Evolutionary conservation across 1,140 invertebrate genomes (phyloP).

Genomic region (Eulimnadia texana): DNA sequence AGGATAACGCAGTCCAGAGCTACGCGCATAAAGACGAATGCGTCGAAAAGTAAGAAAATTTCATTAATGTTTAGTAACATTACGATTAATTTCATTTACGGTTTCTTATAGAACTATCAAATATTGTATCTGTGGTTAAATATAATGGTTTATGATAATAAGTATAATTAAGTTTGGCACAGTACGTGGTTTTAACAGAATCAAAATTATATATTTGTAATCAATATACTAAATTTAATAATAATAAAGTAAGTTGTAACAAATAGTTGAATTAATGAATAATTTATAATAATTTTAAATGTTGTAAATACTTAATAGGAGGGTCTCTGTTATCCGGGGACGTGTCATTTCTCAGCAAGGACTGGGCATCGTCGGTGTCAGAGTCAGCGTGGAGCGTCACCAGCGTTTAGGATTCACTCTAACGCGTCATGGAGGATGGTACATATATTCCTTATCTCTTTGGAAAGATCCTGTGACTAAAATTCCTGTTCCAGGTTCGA

Average conservation of each 20-base stretch:
- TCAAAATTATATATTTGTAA: too few relatives aligned
- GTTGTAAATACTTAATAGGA: conserved; percentile 40
- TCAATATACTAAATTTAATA: too few relatives aligned
- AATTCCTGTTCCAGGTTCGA: conserved; percentile 92
- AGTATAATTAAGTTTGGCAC: too few relatives aligned
- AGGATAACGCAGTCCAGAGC: conserved; percentile 94
- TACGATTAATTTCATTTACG: not conserved
- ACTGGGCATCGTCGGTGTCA: conserved; percentile 85
- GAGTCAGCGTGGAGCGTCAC: conserved; percentile 87
- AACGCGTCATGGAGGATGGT: conserved; percentile 86
- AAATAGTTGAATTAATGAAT: conserved; percentile 16
- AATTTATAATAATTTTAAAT: too few relatives aligned
- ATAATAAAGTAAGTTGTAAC: too few relatives aligned
- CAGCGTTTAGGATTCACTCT: conserved; percentile 91
- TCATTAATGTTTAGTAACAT: not conserved
- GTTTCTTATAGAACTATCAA: conserved; percentile 2
- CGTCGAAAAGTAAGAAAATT: conserved; percentile 77
- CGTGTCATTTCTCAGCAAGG: conserved; percentile 85
- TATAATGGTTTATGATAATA: too few relatives aligned
- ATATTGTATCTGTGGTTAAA: too few relatives aligned
- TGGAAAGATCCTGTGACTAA: too few relatives aligned
- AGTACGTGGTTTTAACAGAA: too few relatives aligned
- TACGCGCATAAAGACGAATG: conserved; percentile 95
- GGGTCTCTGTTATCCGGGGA: conserved; percentile 94
- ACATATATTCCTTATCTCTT: too few relatives aligned